Evolutionary conservation across 2,113 vertebrate species (phyloP).

Genomic region (Oceanites oceanicus): DNA sequence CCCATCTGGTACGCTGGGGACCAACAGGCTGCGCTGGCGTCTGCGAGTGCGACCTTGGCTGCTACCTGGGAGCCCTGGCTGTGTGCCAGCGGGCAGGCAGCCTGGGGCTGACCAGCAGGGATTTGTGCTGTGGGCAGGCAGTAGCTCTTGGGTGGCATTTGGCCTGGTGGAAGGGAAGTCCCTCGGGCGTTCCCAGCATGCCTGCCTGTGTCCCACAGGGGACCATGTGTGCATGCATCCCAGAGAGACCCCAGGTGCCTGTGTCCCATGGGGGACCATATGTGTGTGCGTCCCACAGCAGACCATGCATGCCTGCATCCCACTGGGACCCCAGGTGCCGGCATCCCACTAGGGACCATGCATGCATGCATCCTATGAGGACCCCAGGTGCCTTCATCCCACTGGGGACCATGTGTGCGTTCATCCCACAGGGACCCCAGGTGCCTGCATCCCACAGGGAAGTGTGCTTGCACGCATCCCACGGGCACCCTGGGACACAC

Average conservation of each 20-base stretch:
- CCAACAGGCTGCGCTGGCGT: neutral
- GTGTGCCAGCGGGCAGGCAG: neutral
- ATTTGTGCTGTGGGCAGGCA: neutral
- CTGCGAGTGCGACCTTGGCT: neutral
- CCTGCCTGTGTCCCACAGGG: neutral
- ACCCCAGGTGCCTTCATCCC: neutral
- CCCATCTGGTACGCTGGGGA: accelerated
- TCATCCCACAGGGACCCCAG: neutral
- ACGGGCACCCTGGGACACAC: accelerated
- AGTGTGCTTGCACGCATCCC: neutral
- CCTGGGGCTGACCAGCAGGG: neutral
- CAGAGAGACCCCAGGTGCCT: neutral
- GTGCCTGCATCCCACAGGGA: neutral
- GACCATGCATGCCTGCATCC: too few relatives aligned
- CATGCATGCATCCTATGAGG: neutral
- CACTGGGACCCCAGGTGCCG: too few relatives aligned
- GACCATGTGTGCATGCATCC: accelerated
- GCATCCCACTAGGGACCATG: neutral
- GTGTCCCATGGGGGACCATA: too few relatives aligned
- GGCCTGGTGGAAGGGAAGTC: neutral
- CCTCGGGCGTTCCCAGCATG: neutral
- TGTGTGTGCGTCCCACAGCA: too few relatives aligned
- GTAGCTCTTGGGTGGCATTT: neutral
- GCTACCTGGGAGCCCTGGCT: neutral
- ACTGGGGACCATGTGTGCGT: neutral